Conservation (phyloP, 2,888 invertebrate species). For the Hemaris fuciformis region DNA sequence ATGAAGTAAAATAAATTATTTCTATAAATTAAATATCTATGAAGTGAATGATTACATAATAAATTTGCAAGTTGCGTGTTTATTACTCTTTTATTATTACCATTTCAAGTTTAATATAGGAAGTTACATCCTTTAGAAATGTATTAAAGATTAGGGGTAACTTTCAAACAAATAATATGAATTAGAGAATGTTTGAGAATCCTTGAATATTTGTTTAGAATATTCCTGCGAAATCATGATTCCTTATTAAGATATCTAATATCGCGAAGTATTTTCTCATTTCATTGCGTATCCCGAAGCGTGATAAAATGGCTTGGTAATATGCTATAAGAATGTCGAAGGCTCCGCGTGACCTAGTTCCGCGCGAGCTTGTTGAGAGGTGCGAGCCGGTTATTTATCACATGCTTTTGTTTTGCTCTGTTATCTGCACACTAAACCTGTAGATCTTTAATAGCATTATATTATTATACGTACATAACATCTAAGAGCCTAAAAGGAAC, state of each 20-base stretch:
- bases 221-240: too few relatives aligned
- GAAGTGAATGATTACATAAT: too few relatives aligned
- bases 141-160: too few relatives aligned
- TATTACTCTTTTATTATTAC: too few relatives aligned
- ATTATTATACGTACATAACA: background rate
- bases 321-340: background rate
- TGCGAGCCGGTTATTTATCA: background rate
- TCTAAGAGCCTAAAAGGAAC: background rate
- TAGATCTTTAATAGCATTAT: background rate
- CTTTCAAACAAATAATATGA: too few relatives aligned
- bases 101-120: too few relatives aligned
- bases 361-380: background rate
- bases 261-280: background rate
- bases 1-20: too few relatives aligned
- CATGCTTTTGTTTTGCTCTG: background rate
- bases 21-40: too few relatives aligned
- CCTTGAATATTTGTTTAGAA: too few relatives aligned
- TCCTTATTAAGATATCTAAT: background rate
- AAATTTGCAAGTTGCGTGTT: too few relatives aligned
- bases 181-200: too few relatives aligned
- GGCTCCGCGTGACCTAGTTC: conserved; percentile 1
- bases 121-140: too few relatives aligned
- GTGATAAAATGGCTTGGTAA: background rate
- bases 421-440: background rate
- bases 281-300: background rate